Evolutionary conservation across 1,140 invertebrate genomes (phyloP).

Genomic region (Drosophila persimilis): DNA sequence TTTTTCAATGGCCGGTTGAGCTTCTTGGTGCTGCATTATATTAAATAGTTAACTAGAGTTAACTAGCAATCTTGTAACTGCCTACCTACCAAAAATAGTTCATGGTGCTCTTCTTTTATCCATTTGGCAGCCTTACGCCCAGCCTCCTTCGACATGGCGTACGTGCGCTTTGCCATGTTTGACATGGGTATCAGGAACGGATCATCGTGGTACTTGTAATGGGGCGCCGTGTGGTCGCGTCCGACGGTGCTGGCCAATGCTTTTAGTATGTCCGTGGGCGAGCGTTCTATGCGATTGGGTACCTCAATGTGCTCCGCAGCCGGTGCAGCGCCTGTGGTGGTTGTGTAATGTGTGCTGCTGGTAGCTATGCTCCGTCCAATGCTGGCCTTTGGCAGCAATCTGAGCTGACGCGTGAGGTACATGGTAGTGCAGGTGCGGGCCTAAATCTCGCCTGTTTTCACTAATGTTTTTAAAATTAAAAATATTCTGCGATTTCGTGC

Average conservation of each 20-base stretch:
- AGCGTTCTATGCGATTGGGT: slow-evolving; percentile 88
- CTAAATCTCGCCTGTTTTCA: slow-evolving; percentile 28
- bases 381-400: slow-evolving; percentile 37
- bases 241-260: slow-evolving; percentile 90
- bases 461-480: slow-evolving; percentile 13
- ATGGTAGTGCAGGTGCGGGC: slow-evolving; percentile 18
- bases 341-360: slow-evolving; percentile 69
- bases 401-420: slow-evolving; percentile 63
- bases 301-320: slow-evolving; percentile 82
- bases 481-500: no score
- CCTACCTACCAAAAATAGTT: slow-evolving; percentile 86
- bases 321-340: slow-evolving; percentile 27
- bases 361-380: slow-evolving; percentile 35
- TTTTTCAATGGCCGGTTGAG: slow-evolving; percentile 86
- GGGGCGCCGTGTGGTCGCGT: slow-evolving; percentile 90
- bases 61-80: neutral
- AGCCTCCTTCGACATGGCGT: slow-evolving; percentile 91
- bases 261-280: slow-evolving; percentile 92
- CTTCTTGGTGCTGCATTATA: slow-evolving; percentile 83
- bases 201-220: slow-evolving; percentile 96
- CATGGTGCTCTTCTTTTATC: slow-evolving; percentile 88
- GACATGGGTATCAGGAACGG: slow-evolving; percentile 93
- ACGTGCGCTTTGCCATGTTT: slow-evolving; percentile 88
- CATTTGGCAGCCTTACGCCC: slow-evolving; percentile 94
- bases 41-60: neutral